Evolutionary conservation across 2,113 vertebrate species (phyloP), one percentile per base, ranked within the genome.

Genomic region (Perca flavescens): DNA sequence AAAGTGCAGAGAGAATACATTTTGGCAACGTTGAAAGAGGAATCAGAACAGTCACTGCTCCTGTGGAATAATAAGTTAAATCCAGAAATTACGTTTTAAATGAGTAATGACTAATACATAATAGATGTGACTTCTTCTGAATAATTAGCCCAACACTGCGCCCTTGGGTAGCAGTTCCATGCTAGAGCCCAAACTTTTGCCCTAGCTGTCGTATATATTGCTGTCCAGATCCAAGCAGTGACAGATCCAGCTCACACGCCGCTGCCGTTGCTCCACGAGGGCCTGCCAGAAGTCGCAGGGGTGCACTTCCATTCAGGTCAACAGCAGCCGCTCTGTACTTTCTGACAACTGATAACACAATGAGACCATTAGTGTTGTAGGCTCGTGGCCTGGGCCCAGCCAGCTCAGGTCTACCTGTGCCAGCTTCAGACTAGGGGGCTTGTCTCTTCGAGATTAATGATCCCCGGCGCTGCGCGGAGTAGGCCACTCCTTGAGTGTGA

Each of bases 381-480:
- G 80, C 65, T 80, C 4, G n/a, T 74, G 74, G 76, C 85, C 65
- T 8, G 5, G 66, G 74, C 65, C 74, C 74, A 72, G 77, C 71
- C 79, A 16, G 74, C 73, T 76, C 79, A n/a, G 79, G 86, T 80
- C 79, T 87, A 86, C 91, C 88, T 87, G 86, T 87, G 83, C 89
- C 89, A 86, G 88, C 86, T 82, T 40, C 73, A 5, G 92, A 87
- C 82, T 88, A 83, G 77, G 84, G 88, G 77, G 79, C 88, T 89
- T 83, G 90, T 92, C 91, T 92, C 74, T 46, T 25, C 10, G 80
- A 93, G 91, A 94, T 94, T 90, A 93, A 94, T 92, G 92, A 88
- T 74, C 74, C 80, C 69, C 25, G 77, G 68, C 74, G 80, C 80
- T 52, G 86, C 7, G 36, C 82, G 65, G 86, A 79, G 78, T 83